Evolutionary conservation across 2,797 vertebrate species (phyloP), one percentile per base, ranked within the genome.

Genomic region (Betta splendens): DNA sequence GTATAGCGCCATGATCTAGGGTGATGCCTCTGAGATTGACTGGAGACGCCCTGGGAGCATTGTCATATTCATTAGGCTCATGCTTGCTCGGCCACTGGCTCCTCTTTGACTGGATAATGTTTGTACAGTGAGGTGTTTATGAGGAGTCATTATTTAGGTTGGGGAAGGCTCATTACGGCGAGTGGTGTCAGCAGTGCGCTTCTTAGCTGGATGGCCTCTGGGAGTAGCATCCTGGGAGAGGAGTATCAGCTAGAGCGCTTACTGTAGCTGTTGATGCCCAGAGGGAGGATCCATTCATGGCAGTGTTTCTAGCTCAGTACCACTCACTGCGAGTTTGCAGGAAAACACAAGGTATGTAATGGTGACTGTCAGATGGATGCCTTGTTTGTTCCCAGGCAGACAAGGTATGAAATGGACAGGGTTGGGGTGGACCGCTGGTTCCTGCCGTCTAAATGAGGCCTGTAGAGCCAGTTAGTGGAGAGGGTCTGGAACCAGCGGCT

Each of bases 91-190:
- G 63, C 69, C 57, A 44, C 29, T 15, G 17, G 50, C 55, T 40
- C 21, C 43, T 43, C 40, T 69, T 44, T 65, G 54, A 69, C 58
- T 49, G 54, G 55, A 48, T 81, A 64, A 63, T 52, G 70, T 76
- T 77, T 73, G 63, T 65, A 77, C 75, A 46, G 49, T 18, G 37
- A 76, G 55, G 67, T 68, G 69, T 69, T 55, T 60, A 46, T 26
- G 37, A 51, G n/a, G 61, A 60, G 68, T 73, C 77, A 73, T 86
- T 76, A 78, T 55, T 87, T 67, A 80, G 75, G 68, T 69, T 49
- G 63, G 56, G 49, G 61, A 45, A 51, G 64, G 68, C 80, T 84
- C 66, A 78, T 85, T 82, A 87, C 57, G 54, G 17, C 71, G 76
- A 84, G 80, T 73, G 44, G 61, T 78, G 78, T 73, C 53, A 53